These are phyloP conservation scores for Helarctos malayanus DNA, from an alignment of 2,797 vertebrate genomes.

Conservation along the genomic window DNA sequence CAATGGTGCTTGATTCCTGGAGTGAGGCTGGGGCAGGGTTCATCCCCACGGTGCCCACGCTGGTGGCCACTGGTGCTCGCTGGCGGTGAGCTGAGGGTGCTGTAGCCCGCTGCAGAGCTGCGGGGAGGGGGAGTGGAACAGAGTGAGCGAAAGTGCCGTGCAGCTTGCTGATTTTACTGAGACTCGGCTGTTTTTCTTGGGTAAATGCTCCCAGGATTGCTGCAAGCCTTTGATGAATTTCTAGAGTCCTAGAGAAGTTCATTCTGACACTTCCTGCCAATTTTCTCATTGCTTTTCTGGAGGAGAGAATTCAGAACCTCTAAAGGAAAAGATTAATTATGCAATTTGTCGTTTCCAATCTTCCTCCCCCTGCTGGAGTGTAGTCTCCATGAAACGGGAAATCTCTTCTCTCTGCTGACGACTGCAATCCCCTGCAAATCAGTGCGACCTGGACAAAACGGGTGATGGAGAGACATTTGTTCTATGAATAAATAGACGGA, in stretches of 20 bases:
- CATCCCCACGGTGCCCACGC: not conserved
- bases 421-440: no score
- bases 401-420: not conserved
- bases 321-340: not conserved
- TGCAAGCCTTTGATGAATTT: not conserved
- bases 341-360: not conserved
- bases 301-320: not conserved
- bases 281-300: not conserved
- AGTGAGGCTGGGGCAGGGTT: no score
- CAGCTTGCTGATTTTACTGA: not conserved
- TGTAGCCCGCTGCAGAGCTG: not conserved
- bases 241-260: not conserved
- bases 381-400: not conserved
- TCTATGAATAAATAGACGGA: no score
- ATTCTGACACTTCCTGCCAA: not conserved
- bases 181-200: not conserved
- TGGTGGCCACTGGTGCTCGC: rapidly evolving
- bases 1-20: not conserved
- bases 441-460: not conserved
- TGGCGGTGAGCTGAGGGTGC: rapidly evolving
- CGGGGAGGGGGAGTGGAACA: rapidly evolving
- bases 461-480: no score
- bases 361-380: not conserved
- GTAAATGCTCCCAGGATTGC: not conserved
- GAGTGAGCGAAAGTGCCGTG: rapidly evolving